Percentiles rank a stretch among this genome's conserved stretches.
Evolutionary conservation across 2,888 invertebrate genomes (phyloP).

Genomic region (Ceratothoa steindachneri): DNA sequence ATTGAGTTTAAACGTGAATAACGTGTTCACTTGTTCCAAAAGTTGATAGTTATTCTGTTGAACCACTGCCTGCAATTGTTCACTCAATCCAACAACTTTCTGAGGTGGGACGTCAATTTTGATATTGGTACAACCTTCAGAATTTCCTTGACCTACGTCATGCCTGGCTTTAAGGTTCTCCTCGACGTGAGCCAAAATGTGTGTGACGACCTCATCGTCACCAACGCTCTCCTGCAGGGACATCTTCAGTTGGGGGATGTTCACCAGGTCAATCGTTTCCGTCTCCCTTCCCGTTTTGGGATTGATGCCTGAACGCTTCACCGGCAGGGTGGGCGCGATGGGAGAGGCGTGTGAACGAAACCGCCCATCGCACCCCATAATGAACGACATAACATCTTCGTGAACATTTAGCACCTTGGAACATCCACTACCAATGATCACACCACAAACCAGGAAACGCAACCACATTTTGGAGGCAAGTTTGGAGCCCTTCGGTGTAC

Average conservation of each 20-base stretch:
- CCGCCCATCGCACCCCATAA: constrained; percentile 28
- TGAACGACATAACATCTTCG: constrained; percentile 37
- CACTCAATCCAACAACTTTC: constrained; percentile 28
- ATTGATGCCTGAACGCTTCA: constrained; percentile 22
- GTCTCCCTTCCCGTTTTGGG: constrained; percentile 19
- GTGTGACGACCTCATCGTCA: constrained; percentile 27
- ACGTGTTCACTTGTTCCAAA: constrained; percentile 35
- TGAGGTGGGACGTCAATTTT: constrained; percentile 38
- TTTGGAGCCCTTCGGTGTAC: too few relatives aligned
- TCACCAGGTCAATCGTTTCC: constrained; percentile 27
- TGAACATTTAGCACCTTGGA: constrained; percentile 23
- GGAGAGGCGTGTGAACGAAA: background rate
- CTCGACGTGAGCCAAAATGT: constrained; percentile 31
- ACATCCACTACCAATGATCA: background rate
- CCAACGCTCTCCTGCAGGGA: constrained; percentile 30
- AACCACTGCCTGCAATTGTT: constrained; percentile 20
- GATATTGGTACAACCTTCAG: constrained; percentile 20
- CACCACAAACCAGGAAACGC: background rate
- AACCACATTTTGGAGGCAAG: background rate
- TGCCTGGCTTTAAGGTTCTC: constrained; percentile 17
- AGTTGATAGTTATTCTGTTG: constrained; percentile 30
- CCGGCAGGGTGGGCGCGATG: constrained; percentile 20
- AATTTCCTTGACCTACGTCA: background rate
- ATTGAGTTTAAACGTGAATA: constrained; percentile 1
- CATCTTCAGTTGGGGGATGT: constrained; percentile 27